phyloP scores from a whole-genome alignment of 2,113 vertebrate species.

The Toxotes chatareus region DNA sequence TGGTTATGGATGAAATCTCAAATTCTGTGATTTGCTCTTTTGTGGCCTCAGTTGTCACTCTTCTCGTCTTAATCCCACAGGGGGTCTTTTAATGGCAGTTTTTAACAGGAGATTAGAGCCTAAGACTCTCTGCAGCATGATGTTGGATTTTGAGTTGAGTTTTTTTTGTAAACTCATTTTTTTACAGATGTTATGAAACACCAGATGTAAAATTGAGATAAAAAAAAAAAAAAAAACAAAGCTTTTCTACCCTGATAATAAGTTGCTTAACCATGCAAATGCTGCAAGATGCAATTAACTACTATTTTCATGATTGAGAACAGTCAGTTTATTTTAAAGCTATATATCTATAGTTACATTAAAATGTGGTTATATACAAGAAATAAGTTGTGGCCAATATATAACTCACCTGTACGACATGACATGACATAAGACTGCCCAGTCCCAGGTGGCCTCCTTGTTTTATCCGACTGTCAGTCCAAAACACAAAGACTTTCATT shows the following conservation, averaged over 20 bases:
- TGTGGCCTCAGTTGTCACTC: background rate
- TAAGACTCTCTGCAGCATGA: background rate
- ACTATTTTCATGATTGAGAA: no score
- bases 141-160: background rate
- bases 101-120: slow-evolving; percentile 39
- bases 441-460: no score
- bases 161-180: slow-evolving; percentile 9
- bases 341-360: no score
- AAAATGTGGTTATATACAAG: no score
- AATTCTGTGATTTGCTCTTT: background rate
- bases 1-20: slow-evolving; percentile 10
- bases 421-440: no score
- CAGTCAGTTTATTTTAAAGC: no score
- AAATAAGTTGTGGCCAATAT: no score
- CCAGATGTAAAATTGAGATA: slow-evolving; percentile 23
- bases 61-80: slow-evolving; percentile 2
- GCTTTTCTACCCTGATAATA: background rate
- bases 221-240: background rate
- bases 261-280: no score
- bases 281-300: no score
- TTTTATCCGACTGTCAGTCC: no score
- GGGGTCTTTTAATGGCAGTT: slow-evolving; percentile 15
- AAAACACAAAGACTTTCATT: no score
- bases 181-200: background rate
- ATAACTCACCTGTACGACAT: no score